Base-by-base conservation (phyloP, 2,797 vertebrate genomes). In the Hirundo rustica region DNA sequence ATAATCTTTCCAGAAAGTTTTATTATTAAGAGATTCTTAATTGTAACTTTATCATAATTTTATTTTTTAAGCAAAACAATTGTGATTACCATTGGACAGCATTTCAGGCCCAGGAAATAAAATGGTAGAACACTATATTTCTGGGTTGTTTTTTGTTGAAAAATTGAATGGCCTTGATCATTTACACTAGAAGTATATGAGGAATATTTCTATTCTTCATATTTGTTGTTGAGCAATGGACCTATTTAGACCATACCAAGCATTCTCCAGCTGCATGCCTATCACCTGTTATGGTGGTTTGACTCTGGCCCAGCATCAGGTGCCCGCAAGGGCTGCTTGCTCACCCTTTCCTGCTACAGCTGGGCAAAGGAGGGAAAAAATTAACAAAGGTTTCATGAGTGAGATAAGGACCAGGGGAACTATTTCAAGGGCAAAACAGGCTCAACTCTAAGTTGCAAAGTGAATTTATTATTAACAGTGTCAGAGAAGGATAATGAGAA, bases 291-390 rank as follows among this genome's bases (percentile, higher is more conserved):
- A 42, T n/a, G 20, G 57, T 51, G 30, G 58, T 76, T 76, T 51
- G 18, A n/a, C 30, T 27, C 10, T 76, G 47, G 7, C 23, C 23
- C 47, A 51, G 13, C 1, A 2, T 23, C 14, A 76, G 57, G 11
- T 47, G 51, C 14, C 17, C 30, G 17, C 1, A 0, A 42, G 47
- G 51, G 19, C n/a, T 5, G 4, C 23, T 42, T 0, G 0, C 4
- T 75, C 30, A n/a, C 30, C 11, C 18, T 42, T 10, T 23, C 29
- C 11, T n/a, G 18, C 36, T 20, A 21, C 18, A 62, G 30, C 11
- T 13, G 58, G 5, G 23, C 19, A 62, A 51, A 62, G 14, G 30
- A 76, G 18, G 36, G 2, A 8, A n/a, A 40, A 51, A 34, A 23
- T 25, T 16, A 30, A 51, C 17, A 11, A 42, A 76, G 23, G 5